Evolutionary conservation across 1,140 invertebrate species (phyloP), one percentile per base, ranked within the genome.

Genomic region (Steinernema feltiae): DNA sequence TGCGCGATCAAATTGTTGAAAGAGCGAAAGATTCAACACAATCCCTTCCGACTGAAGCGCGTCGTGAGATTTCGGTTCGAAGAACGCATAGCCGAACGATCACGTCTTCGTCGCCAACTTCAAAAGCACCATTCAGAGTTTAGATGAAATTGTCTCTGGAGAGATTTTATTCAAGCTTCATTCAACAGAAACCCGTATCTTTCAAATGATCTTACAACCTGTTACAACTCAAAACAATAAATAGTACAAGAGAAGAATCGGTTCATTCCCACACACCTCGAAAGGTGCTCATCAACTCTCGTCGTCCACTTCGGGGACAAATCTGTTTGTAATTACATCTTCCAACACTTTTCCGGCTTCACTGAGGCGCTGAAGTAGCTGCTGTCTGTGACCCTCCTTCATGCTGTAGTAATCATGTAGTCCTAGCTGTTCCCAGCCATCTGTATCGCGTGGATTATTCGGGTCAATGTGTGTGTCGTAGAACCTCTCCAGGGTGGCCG

Each of bases 1-100:
- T 74, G n/a, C 76, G 76, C 24, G 76, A 77, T 21, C 53, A 63
- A 21, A 63, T 63, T 21, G 53, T 21, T 12, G 53, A 63, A 63
- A 12, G 53, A 27, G 24, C 15, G 24, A 63, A 63, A 27, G 7
- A 7, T 17, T 63, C 53, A 3, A 63, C 53, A 3, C 53, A 63
- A 27, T 63, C 53, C 24, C 53, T 63, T 63, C 53, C 53, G 53
- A 7, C 53, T 3, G 53, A 63, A 21, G 12, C 53, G 53, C 12
- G 53, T 3, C 53, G 53, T 3, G 53, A 63, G 24, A 63, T 63
- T 21, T n/a, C 53, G 15, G 24, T 63, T n/a, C 53, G 53, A 3
- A 12, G 53, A 3, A 63, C 53, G 3, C 53, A 63, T 3, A 63
- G 53, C 24, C 53, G 53, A 27, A 63, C 53, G 2, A 27, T 63